Evolutionary conservation across 2,888 invertebrate genomes (phyloP).

Genomic region (Tribolium freemani): DNA sequence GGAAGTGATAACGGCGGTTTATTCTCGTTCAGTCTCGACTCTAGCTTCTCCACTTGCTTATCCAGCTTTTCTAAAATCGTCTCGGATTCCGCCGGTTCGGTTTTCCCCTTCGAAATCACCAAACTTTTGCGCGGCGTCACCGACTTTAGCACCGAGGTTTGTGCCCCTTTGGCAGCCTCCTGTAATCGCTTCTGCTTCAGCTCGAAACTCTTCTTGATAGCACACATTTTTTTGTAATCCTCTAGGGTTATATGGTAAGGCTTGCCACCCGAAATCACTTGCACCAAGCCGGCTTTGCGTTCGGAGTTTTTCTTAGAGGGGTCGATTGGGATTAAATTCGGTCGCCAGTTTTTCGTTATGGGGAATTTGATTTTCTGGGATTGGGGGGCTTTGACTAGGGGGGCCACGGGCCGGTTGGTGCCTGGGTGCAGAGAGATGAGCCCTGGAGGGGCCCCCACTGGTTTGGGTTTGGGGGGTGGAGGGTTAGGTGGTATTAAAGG

Average conservation of each 20-base stretch:
- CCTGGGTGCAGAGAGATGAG: constrained; percentile 64
- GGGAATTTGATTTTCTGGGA: constrained; percentile 68
- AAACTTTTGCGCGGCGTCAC: constrained; percentile 59
- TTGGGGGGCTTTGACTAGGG: constrained; percentile 59
- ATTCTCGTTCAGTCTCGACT: constrained; percentile 62
- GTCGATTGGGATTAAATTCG: constrained; percentile 78
- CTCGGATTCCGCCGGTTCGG: constrained; percentile 53
- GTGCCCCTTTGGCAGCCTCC: constrained; percentile 62
- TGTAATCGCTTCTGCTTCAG: constrained; percentile 71
- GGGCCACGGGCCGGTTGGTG: constrained; percentile 60
- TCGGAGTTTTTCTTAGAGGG: constrained; percentile 60
- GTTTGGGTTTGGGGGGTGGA: constrained; percentile 44
- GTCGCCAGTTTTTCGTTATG: constrained; percentile 79
- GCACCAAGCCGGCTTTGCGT: constrained; percentile 74
- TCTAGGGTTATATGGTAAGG: constrained; percentile 84
- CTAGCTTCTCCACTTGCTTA: constrained; percentile 68
- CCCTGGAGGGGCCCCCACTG: constrained; percentile 60
- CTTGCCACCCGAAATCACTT: constrained; percentile 83
- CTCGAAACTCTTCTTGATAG: constrained; percentile 75
- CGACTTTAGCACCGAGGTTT: constrained; percentile 58
- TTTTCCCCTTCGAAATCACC: constrained; percentile 59
- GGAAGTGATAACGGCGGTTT: constrained; percentile 74
- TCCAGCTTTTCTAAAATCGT: constrained; percentile 68
- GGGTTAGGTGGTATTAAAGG: constrained; percentile 52
- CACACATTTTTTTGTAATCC: constrained; percentile 86